Conservation (phyloP, 2,113 vertebrate genomes). For the Cnemophilus loriae region DNA sequence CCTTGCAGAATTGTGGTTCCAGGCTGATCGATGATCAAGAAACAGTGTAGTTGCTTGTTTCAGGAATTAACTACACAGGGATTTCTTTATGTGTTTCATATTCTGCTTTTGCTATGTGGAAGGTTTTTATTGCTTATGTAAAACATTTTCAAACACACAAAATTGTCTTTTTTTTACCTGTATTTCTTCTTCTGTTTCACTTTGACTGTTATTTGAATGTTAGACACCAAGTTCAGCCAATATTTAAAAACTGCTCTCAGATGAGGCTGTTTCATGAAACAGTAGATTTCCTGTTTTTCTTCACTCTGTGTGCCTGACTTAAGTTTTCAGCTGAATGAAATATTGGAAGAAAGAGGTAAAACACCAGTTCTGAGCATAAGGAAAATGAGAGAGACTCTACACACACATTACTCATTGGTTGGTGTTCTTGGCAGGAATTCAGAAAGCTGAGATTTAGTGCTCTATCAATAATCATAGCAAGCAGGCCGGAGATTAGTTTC, state of each 20-base stretch:
- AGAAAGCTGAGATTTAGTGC: not conserved
- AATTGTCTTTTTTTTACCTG: not conserved
- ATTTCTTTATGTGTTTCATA: not conserved
- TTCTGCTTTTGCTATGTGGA: not conserved
- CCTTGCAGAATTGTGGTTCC: not conserved
- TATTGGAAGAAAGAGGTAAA: not conserved
- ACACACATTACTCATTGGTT: not conserved
- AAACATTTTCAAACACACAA: not conserved
- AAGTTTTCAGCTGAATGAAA: not conserved
- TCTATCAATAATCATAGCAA: not conserved
- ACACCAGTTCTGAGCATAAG: not conserved
- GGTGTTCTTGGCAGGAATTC: not conserved
- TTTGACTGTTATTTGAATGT: not conserved
- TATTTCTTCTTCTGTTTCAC: not conserved
- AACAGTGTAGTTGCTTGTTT: not conserved
- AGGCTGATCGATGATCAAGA: slow-evolving; percentile 27
- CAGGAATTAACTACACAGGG: not conserved
- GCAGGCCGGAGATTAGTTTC: not conserved
- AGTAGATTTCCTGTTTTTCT: not conserved
- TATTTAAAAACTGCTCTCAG: not conserved
- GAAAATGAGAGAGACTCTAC: not conserved
- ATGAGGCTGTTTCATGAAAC: not conserved
- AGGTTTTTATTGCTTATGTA: not conserved
- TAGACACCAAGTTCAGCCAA: not conserved
- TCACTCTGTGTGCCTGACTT: not conserved